Evolutionary conservation across 2,888 invertebrate genomes (phyloP), one percentile per base, ranked within the genome.

Genomic region (Drosophila atroscutellata): DNA sequence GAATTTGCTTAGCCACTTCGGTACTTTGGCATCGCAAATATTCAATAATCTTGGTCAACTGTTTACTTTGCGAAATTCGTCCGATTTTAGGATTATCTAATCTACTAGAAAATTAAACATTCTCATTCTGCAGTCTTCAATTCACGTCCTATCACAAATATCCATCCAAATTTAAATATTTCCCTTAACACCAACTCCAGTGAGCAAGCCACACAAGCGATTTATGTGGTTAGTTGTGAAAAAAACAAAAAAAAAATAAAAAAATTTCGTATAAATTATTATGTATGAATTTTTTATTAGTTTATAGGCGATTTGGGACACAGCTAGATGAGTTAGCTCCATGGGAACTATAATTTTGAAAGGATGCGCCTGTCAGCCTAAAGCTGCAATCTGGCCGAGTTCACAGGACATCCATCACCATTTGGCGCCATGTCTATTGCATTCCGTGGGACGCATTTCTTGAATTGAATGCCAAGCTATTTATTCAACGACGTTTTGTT

Each of bases 391-490:
- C 20, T 51, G 69, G 61, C 77, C 59, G 58, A 57, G 64, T 39
- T 56, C 64, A 49, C 54, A 32, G 45, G 60, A 65, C 69, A 61
- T 66, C 39, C 66, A 66, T 60, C 42, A 26, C 7, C 13, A 39
- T 34, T 51, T 51, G 70, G 59, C 58, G 58, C 63, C 72, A 61
- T 47, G 24, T 66, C 60, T 28, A 68, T 59, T 80, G 81, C 81
- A 65, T 60, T 77, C 75, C 49, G 75, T 81, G 75, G 67, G 54
- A 66, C 62, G 72, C 67, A 61, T 67, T 72, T 69, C 45, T 63
- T 28, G 62, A 60, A 62, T 60, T 72, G 70, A 77, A 81, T 81
- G 77, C 81, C 80, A 81, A 81, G 83, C 77, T 77, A 90, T 86
- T 86, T 86, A 80, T 75, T 81, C 71, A 69, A 72, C 72, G 71